Evolutionary conservation across 2,113 vertebrate species (phyloP), one percentile per base, ranked within the genome.

Genomic region (Rhinogobius similis): DNA sequence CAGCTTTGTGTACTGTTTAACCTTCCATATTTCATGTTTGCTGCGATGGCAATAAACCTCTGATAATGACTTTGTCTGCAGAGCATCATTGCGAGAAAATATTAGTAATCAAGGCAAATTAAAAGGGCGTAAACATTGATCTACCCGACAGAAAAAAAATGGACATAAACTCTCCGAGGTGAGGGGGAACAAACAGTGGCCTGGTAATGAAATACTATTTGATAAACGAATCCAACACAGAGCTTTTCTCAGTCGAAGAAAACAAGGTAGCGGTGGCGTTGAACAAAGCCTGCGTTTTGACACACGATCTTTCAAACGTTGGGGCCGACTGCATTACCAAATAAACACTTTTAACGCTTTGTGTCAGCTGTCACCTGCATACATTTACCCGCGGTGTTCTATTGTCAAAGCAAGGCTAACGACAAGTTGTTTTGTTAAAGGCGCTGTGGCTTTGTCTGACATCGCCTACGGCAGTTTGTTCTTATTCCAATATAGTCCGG

Each of bases 21-120:
- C 71, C 38, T 81, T 72, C 56, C 68, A 86, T 83, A 82, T 79
- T 43, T 85, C 70, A 75, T 69, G 66, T 82, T 83, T 75, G 68
- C 67, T 72, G 62, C 78, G 74, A 65, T 61, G 18, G 65, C 44
- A 82, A 76, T 78, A 68, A 71, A 79, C 58, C 26, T 13, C 74
- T 81, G 77, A 73, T 81, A 79, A 73, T 52, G 67, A 65, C 67
- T 63, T 55, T 29, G 56, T 68, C 61, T 53, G 48, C 62, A n/a
- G 23, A 63, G 53, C 59, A 67, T 7, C 59, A 41, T 56, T 65
- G 39, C 50, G 1, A 61, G 70, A 65, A 55, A 72, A 43, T 59
- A 76, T 74, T 62, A 16, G 27, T 65, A 70, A 86, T 71, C 43
- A 73, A 68, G 62, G 74, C 41, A 62, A 74, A 68, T 52, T 55